Base-by-base conservation (phyloP, 2,888 invertebrate species). In the Stictocephala bisonia region DNA sequence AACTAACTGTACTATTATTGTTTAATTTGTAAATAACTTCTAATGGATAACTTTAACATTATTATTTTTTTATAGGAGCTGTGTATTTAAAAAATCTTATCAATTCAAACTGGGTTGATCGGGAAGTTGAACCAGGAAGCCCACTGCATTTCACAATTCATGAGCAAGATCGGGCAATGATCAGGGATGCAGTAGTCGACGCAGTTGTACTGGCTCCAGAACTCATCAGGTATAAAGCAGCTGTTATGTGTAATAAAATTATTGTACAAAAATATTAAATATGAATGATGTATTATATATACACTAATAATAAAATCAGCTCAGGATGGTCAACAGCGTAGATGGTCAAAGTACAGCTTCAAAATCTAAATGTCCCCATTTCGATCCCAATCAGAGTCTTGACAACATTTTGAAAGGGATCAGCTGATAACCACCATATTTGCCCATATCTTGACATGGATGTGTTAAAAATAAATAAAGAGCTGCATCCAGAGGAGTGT, bases 51-150 rank as follows among this genome's bases (percentile, higher is more conserved):
- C 67, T 73, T 48, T 48, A 31, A 11, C 31, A 69, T 51, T 56
- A 27, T 24, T 68, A n/a, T 29, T 9, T 48, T 11, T 24, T 13
- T 18, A 29, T 71, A 85, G 88, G 96, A 80, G 98, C 94, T 41
- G 95, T 99, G 79, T 99, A 97, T 86, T 86, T 99, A 78, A 99
- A 99, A 86, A 99, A 99, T 86, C 88, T 96, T 82, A 87, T 99
- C 72, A 91, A 90, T 27, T 90, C 90, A 80, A 93, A 90, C 84
- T 99, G 99, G 99, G 91, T 91, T 77, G 94, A 95, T 79, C 90
- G 91, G 79, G 94, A 95, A 80, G 86, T 87, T 0, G 91, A 93
- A 78, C 88, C 89, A 56, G 91, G 91, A 9, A 91, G 91, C 77
- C 90, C 91, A 2, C 86, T 90, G 73, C 91, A 92, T 20, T 98